phyloP scores from a whole-genome alignment of 1,140 invertebrate genomes.

The Monochamus saltuarius region DNA sequence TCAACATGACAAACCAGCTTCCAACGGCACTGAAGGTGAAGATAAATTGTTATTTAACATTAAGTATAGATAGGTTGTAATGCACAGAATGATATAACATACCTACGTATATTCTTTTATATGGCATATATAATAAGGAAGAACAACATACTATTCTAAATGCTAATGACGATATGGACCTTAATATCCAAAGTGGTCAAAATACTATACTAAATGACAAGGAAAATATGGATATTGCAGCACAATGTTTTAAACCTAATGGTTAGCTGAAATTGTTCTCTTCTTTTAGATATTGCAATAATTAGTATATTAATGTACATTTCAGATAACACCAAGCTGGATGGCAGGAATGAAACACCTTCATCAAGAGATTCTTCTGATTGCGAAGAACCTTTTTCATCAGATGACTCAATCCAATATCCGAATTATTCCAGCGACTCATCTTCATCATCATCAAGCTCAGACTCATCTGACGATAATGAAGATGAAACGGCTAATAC shows the following conservation, averaged over 20 bases:
- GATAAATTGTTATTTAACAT: no score
- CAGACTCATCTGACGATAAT: no score
- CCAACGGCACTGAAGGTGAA: no score
- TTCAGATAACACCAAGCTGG: neutral
- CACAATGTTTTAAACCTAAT: neutral
- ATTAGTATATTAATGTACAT: neutral
- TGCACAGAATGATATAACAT: no score
- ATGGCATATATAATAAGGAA: no score
- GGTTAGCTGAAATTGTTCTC: neutral
- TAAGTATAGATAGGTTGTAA: no score
- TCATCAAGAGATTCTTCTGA: neutral
- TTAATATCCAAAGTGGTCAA: neutral
- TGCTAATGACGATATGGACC: neutral
- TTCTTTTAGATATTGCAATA: neutral
- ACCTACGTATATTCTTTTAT: no score
- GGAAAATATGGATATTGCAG: neutral
- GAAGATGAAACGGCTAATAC: no score
- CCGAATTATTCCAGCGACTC: neutral
- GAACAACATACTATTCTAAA: no score
- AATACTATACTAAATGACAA: neutral
- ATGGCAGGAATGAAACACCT: neutral
- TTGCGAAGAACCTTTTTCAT: neutral
- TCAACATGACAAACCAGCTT: no score
- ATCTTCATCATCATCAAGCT: neutral
- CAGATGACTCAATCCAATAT: neutral